A percentile compares a stretch with the other conserved stretches of the same genome.
These are phyloP conservation scores for Dasyurus viverrinus DNA, from an alignment of 2,113 vertebrate genomes.

Conservation along the genomic window DNA sequence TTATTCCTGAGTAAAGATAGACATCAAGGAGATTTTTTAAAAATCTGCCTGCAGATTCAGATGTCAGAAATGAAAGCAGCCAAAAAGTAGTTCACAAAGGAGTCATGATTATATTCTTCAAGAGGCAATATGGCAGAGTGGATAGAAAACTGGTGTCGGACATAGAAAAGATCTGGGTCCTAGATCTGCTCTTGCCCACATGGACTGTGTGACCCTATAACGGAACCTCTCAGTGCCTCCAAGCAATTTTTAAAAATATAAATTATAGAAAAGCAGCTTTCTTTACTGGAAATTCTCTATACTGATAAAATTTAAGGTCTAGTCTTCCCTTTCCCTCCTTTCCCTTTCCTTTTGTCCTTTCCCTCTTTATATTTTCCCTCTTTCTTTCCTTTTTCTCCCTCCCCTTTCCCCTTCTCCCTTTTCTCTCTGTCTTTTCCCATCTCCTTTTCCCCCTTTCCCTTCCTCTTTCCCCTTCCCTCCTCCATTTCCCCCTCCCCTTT, in stretches of 20 bases:
- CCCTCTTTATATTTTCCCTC: rapidly evolving
- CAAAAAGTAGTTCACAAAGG: background rate
- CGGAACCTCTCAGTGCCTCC: background rate
- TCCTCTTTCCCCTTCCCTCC: too few relatives aligned
- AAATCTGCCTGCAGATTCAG: background rate
- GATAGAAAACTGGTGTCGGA: background rate
- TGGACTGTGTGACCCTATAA: background rate
- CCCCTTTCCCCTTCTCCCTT: too few relatives aligned
- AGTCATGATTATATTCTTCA: background rate
- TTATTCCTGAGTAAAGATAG: background rate
- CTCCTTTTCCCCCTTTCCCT: too few relatives aligned
- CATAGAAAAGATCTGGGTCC: background rate
- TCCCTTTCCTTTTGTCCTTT: rapidly evolving
- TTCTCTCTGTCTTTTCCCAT: too few relatives aligned
- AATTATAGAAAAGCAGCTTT: background rate
- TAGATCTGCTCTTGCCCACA: background rate
- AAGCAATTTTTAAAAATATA: background rate
- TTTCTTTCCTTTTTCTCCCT: too few relatives aligned
- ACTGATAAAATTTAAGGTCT: background rate
- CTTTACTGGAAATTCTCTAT: background rate
- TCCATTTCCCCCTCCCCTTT: too few relatives aligned
- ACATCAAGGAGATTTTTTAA: background rate
- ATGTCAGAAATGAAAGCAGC: background rate
- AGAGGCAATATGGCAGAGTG: background rate
- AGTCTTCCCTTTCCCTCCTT: background rate